phyloP scores from a whole-genome alignment of 2,113 vertebrate species.

The Cricetomys ansorgei region DNA sequence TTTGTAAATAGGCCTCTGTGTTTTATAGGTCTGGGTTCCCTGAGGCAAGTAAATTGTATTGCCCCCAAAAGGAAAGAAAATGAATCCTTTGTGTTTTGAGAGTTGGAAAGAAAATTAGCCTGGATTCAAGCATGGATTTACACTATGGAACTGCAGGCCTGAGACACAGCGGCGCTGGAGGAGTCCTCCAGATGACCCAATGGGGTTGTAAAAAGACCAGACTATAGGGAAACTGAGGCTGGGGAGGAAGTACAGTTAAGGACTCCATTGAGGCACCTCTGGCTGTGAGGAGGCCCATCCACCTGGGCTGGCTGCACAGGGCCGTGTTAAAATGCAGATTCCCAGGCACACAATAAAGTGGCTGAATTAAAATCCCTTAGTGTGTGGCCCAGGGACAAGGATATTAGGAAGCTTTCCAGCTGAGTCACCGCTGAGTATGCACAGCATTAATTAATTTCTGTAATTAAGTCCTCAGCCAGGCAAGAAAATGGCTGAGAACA shows the following conservation, averaged over 20 bases:
- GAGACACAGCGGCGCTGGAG: background rate
- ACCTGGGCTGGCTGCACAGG: background rate
- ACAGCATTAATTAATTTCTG: background rate
- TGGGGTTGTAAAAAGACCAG: background rate
- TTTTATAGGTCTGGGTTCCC: conserved; percentile 60
- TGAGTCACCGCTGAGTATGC: background rate
- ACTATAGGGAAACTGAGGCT: background rate
- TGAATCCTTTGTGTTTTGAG: conserved; percentile 51
- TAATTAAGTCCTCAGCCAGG: background rate
- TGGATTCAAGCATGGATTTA: conserved; percentile 23
- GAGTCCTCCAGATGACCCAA: background rate
- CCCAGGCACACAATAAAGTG: background rate
- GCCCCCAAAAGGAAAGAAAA: conserved; percentile 27
- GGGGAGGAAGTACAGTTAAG: too few relatives aligned
- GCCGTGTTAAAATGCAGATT: background rate
- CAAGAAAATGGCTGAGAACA: background rate
- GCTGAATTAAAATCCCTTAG: background rate
- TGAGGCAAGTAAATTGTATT: conserved; percentile 34
- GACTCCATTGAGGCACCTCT: background rate
- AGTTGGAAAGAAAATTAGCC: conserved; percentile 52
- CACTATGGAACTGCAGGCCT: background rate
- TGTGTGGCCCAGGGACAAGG: background rate
- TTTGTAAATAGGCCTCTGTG: conserved; percentile 38
- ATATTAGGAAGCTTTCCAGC: background rate
- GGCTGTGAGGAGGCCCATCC: background rate